Percentiles rank a stretch among this genome's conserved stretches.
Evolutionary conservation across 1,140 invertebrate genomes (phyloP).

Genomic region (Heliconius congener): DNA sequence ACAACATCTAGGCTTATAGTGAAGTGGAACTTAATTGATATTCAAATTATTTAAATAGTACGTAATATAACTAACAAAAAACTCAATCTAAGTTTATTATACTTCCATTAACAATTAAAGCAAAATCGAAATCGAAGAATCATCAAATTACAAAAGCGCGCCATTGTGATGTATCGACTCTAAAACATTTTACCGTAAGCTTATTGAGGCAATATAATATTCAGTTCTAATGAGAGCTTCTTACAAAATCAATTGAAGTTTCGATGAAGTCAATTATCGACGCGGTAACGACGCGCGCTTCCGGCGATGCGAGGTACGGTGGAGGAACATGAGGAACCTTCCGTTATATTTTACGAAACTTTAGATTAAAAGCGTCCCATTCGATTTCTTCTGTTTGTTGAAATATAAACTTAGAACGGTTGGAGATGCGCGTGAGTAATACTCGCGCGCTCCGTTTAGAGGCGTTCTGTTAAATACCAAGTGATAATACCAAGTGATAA

Average conservation of each 20-base stretch:
- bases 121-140: not conserved
- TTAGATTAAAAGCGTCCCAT: slow-evolving; percentile 20
- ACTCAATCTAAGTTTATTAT: not conserved
- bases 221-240: not conserved
- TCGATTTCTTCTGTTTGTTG: slow-evolving; percentile 6
- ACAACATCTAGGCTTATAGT: too few species aligned
- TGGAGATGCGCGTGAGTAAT: not conserved
- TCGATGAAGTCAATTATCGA: slow-evolving; percentile 16
- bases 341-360: slow-evolving; percentile 18
- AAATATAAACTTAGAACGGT: slow-evolving; percentile 2
- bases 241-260: slow-evolving; percentile 14
- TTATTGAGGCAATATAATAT: not conserved
- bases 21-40: not conserved
- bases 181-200: not conserved
- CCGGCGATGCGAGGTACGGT: not conserved
- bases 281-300: slow-evolving; percentile 10
- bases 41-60: not conserved
- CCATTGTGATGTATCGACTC: not conserved
- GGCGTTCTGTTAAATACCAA: not conserved
- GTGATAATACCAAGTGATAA: too few species aligned
- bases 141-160: not conserved
- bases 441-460: not conserved
- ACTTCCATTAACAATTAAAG: not conserved
- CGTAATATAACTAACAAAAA: not conserved
- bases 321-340: not conserved